Base-by-base conservation (phyloP, 2,888 invertebrate genomes). In the Teinopalpus imperialis region DNA sequence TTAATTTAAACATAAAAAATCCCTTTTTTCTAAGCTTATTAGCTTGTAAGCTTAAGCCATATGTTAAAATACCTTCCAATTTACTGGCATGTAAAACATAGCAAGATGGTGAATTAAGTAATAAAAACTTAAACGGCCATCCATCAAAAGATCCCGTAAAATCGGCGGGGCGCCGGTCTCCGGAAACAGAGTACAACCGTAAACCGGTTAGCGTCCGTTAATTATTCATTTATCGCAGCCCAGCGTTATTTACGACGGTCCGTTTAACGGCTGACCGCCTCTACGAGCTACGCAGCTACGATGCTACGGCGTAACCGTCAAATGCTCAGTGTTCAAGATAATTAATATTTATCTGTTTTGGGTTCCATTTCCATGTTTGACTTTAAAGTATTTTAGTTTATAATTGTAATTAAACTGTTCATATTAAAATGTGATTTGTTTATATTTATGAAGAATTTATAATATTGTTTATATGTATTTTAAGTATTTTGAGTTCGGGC, bases 141-240 rank as follows among this genome's bases (percentile, higher is more conserved):
- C 35, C 29, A 46, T 46, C 46, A 46, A 41, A 40, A 21, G 40
- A 35, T 35, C 29, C 23, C 29, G 46, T 46, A 26, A 35, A 39
- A 46, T 34, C 45, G 16, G 18, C 16, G 34, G 27, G 23, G 30
- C 36, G 29, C 35, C 40, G 26, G 39, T 14, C 43, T 29, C 39
- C 37, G 46, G 46, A 46, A 46, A 41, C 35, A 23, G 27, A 46
- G 60, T 52, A 53, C 52, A 43, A 56, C 63, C 58, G 57, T 73
- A 63, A 72, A 74, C 64, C 66, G 67, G 69, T 68, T 72, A 71
- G 69, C 68, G 63, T 65, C 67, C 67, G 74, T 78, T 76, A 79
- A 78, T 78, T 78, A 80, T 77, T 75, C 75, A 78, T 79, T 75
- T 77, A 77, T 71, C 68, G 71, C 66, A 62, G 66, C 61, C 59